Base-by-base conservation (phyloP, 2,113 vertebrate species). In the Passer montanus region DNA sequence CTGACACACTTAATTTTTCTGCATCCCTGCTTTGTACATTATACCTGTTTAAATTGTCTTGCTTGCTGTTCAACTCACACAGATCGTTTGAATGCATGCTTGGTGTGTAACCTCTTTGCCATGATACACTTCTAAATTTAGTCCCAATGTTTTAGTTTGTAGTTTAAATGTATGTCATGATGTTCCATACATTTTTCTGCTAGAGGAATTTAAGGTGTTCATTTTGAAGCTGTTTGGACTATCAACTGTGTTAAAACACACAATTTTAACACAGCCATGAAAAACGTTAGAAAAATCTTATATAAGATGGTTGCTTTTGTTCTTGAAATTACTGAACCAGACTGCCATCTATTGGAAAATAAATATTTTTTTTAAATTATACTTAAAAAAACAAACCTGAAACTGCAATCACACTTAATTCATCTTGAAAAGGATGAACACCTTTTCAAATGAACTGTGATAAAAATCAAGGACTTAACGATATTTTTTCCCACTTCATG, bases 331-430 rank as follows among this genome's bases (percentile, higher is more conserved):
- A 97, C 95, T 98, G 96, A 97, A 88, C 94, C 94, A 98, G 97
- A 97, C 97, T 97, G 97, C 98, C 98, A 98, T 98, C 98, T 98
- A 94, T 95, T 98, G 98, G 98, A 97, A 96, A 93, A 97, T 94
- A 97, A 90, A 50, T 84, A 79, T 52, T 87, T 94, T 94, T 80
- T 84, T 47, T 81, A 64, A 75, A 88, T 60, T 81, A 75, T 56
- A 84, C 14, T 37, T 46, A 33, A 23, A 5, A 9, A 39, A 18
- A 22, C 35, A 60, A 39, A 39, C 24, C 59, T 60, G 35, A 60
- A 39, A 60, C 24, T 37, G 35, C 59, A 84, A 22, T 76, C 46
- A 30, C 52, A 56, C 20, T 72, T 87, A 47, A 79, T 20, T 78
- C 6, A 50, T 53, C 14, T 64, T 69, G 39, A 21, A 56, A 89